phyloP scores from a whole-genome alignment of 2,113 vertebrate species.

The Salvelinus namaycush region DNA sequence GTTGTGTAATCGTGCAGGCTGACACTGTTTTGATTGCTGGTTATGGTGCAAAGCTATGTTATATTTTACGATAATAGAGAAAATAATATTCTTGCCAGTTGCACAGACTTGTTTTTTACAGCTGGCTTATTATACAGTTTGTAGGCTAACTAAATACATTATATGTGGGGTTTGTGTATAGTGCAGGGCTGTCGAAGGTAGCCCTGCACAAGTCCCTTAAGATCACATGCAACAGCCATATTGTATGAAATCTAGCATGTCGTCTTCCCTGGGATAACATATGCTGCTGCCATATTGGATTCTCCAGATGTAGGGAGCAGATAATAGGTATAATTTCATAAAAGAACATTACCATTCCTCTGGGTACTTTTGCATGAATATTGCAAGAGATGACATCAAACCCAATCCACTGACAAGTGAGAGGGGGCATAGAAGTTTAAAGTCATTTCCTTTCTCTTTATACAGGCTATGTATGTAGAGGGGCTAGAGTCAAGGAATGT shows the following conservation, averaged over 20 bases:
- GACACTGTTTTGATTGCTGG: neutral
- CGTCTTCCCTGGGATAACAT: neutral
- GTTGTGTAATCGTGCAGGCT: neutral
- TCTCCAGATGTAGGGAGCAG: neutral
- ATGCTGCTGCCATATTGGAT: neutral
- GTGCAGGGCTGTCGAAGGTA: too few species aligned
- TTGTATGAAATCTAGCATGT: neutral
- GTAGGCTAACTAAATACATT: neutral
- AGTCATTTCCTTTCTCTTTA: neutral
- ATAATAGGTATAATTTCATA: conserved; percentile 1
- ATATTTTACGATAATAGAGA: too few species aligned
- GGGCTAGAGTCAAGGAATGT: neutral
- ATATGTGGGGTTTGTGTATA: neutral
- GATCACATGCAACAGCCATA: neutral
- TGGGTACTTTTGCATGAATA: neutral
- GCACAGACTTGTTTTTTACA: neutral
- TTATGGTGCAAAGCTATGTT: neutral
- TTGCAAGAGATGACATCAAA: conserved; percentile 4
- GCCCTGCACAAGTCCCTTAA: neutral
- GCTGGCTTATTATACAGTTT: neutral
- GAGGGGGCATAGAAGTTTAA: neutral
- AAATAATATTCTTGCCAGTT: too few species aligned
- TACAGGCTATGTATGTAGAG: neutral
- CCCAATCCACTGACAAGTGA: neutral
- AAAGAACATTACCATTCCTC: neutral